These are phyloP conservation scores for Helleia helle DNA, from an alignment of 2,888 invertebrate genomes.

Conservation along the genomic window DNA sequence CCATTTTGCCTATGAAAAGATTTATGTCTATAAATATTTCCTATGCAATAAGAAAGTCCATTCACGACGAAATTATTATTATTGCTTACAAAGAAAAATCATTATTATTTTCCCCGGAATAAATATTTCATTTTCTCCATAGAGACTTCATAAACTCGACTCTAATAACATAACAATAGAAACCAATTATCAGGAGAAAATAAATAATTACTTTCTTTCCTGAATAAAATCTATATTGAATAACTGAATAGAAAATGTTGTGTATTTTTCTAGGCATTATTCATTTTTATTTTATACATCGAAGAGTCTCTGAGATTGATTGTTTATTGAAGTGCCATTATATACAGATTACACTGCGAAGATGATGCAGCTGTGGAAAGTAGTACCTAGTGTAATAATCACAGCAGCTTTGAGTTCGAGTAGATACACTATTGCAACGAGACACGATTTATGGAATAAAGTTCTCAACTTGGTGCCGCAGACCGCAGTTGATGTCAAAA, in stretches of 20 bases:
- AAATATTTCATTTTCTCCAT: not conserved
- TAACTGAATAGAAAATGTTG: not conserved
- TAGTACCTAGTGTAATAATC: no score
- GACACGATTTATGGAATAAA: no score
- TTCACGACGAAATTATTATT: not conserved
- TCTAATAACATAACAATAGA: constrained; percentile 3
- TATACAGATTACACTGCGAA: no score
- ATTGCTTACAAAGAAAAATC: constrained; percentile 4
- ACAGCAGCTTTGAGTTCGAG: no score
- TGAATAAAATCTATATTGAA: constrained; percentile 3
- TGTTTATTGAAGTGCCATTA: not conserved
- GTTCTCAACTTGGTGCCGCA: no score
- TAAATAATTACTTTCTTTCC: not conserved
- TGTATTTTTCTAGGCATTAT: not conserved
- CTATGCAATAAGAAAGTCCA: not conserved
- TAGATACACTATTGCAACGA: no score
- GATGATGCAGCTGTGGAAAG: no score
- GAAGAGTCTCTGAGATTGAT: not conserved
- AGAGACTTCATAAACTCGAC: constrained; percentile 6
- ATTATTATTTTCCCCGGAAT: not conserved
- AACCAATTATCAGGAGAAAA: constrained; percentile 6
- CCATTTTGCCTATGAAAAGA: not conserved
- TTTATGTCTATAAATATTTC: not conserved
- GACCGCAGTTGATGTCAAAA: no score
- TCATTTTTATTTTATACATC: not conserved